Base-by-base conservation (phyloP, 2,113 vertebrate genomes). In the Rallus limicola region DNA sequence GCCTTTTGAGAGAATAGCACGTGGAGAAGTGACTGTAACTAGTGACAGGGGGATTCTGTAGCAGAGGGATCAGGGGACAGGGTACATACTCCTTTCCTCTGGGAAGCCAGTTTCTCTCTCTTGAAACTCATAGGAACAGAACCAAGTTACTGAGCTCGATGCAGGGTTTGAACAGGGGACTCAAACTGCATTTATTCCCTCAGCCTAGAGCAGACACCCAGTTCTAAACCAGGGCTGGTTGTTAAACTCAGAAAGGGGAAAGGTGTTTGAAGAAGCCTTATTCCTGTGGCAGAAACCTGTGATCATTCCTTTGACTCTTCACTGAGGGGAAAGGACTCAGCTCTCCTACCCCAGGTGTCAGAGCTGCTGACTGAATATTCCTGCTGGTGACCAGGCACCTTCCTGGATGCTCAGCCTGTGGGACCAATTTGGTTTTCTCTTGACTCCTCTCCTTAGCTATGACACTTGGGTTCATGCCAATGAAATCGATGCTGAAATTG, bases 381-480 rank as follows among this genome's bases (percentile, higher is more conserved):
- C 26, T 70, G 65, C 69, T 38, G 14, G 11, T 19, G 34, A 9
- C 50, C 0, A n/a, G n/a, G n/a, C n/a, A n/a, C n/a, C n/a, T 69
- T 28, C 13, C 13, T 50, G 33, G 8, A 23, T 33, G 58, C 88
- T 16, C 46, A 8, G 31, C 36, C 40, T 28, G 18, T n/a, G 29
- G 17, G 20, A 95, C 64, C 82, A 74, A 88, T 68, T 80, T 40
- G 33, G 44, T 76, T 70, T 77, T 67, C 24, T 84, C 70, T 53
- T 67, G 34, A 0, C 56, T 94, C 82, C 68, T 60, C 63, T 85
- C 83, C 3, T 69, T 23, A 99, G 99, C 97, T 99, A 99, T 33
- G 99, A 99, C 80, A 99, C 99, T 93, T 99, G 99, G 99, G 97
- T 99, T 34, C 98, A 99, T 6, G 97, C 97, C 93, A 98, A 97